Conservation (phyloP, 2,113 vertebrate genomes). For the Heptranchias perlo region DNA sequence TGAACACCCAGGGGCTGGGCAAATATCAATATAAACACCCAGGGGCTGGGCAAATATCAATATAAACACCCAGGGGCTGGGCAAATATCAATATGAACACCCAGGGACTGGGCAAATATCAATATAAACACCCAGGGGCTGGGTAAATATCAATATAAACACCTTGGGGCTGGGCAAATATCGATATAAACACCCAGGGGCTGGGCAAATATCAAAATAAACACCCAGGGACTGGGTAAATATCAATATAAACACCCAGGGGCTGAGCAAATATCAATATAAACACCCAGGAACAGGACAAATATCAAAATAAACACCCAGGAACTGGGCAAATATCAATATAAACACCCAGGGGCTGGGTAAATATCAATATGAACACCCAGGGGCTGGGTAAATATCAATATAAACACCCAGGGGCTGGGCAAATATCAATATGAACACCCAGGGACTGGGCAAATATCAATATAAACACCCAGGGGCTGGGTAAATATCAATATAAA, state of each 20-base stretch:
- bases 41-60: not conserved
- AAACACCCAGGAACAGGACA: too few relatives aligned
- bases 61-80: too few relatives aligned
- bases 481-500: not conserved
- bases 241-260: too few relatives aligned
- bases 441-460: not conserved
- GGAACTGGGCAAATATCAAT: too few relatives aligned
- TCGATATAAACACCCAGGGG: too few relatives aligned
- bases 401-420: not conserved
- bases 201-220: too few relatives aligned
- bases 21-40: not conserved
- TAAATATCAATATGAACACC: not conserved
- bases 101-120: not conserved
- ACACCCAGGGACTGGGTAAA: too few relatives aligned
- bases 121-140: too few relatives aligned
- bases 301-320: too few relatives aligned
- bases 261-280: too few relatives aligned
- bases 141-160: not conserved
- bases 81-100: too few relatives aligned
- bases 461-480: too few relatives aligned
- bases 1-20: not conserved
- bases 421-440: not conserved
- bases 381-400: not conserved
- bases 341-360: conserved; percentile 41
- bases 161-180: not conserved